Base-by-base conservation (phyloP, 2,888 invertebrate species). In the Arenicola marina region DNA sequence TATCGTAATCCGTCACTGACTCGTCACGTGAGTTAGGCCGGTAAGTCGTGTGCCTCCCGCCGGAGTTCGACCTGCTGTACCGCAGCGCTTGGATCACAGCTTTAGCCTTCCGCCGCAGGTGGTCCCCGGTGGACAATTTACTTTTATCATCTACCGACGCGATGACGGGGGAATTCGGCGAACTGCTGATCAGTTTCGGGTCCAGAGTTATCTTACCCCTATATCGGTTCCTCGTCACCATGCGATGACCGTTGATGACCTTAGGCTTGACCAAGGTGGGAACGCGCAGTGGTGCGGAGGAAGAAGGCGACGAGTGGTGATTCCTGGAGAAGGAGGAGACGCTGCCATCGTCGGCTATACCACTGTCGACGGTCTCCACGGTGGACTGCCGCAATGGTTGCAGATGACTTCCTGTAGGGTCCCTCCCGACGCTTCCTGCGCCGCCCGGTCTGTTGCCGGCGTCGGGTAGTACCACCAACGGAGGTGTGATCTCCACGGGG, bases 291-390 rank as follows among this genome's bases (percentile, higher is more conserved):
- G 21, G 7, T 15, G 24, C 7, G 7, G 48, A 21, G 7, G 53
- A 24, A 28, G 48, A 11, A 15, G 26, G 53, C 11, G 7, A 29
- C 4, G 34, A 38, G 18, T 11, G 15, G 7, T 7, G 15, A 7
- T 7, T 18, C 24, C 53, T 24, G 7, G 31, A 21, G 11, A 7
- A 15, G 4, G 26, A 15, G 21, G 53, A 21, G 4, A 38, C 7
- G 29, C 7, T 55, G 4, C 43, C 4, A 18, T 59, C 65, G 4
- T 74, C 74, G 2, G 70, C 70, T 54, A 72, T 74, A 0, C 76
- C 76, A 61, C 75, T 75, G 61, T 75, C 75, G 2, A 68, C 62
- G 1, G 75, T 74, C n/a, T 76, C 76, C 4, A 68, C 59, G 1
- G 75, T 75, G 4, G 68, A 69, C 54, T 75, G 75, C 4, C 75